Evolutionary conservation across 2,888 invertebrate genomes (phyloP), one percentile per base, ranked within the genome.

Genomic region (Patella ulyssiponensis): DNA sequence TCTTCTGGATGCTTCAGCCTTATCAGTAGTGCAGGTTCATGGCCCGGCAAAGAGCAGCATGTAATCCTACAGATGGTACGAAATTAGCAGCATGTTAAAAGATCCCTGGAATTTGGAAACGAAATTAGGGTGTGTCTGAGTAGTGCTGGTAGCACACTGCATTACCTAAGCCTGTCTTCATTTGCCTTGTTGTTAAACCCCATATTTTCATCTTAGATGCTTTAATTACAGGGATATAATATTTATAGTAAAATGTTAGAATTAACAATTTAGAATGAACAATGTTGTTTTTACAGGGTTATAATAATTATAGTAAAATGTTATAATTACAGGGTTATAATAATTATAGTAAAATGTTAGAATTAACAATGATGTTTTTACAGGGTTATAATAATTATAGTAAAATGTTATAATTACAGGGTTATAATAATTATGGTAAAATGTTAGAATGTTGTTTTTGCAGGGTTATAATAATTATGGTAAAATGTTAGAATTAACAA

Each of bases 281-380:
- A 72, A 69, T 78, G 27, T 51, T 79, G 56, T 73, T 23, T 73
- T 77, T 82, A 12, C 79, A 87, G 87, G 87, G 86, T 33, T 85
- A 82, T 71, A 88, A 87, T 78, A 84, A 83, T 15, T 86, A 84
- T 79, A 81, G 81, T 71, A 87, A 82, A 70, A 84, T 87, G 58
- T 79, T 88, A 20, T 78, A 86, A 17, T 76, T 82, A 12, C 79
- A 87, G 87, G 87, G 86, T 44, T 85, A 82, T 71, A 88, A 87
- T 78, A 84, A 83, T 15, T 86, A 84, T 79, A 81, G 81, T 71
- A 87, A 82, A 70, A 84, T 87, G 56, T 79, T 88, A n/a, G 78
- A 86, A 20, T 76, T 86, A n/a, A 74, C 77, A 72, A 69, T 78
- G 27, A 33, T 79, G 56, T 73, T 23, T 73, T 77, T 82, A 12